phyloP scores from a whole-genome alignment of 2,797 vertebrate species.

The Iguana delicatissima region DNA sequence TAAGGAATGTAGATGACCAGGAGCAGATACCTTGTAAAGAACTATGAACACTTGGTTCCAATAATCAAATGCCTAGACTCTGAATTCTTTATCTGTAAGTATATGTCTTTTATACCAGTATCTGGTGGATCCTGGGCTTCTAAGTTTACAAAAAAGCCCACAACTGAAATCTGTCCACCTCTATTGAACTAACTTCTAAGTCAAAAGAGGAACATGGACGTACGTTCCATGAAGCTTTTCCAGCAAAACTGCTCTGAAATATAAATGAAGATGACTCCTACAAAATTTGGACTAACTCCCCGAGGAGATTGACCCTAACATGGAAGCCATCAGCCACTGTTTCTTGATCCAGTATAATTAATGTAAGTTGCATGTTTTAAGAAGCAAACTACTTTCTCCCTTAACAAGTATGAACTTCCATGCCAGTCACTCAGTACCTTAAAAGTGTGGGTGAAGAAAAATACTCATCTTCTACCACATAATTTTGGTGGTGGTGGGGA shows the following conservation, averaged over 20 bases:
- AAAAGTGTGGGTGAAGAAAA: slow-evolving; percentile 10
- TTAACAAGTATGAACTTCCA: not conserved
- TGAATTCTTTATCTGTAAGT: not conserved
- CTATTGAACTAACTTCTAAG: not conserved
- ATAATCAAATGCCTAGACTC: not conserved
- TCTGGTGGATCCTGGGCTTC: not conserved
- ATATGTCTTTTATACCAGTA: not conserved
- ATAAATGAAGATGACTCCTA: not conserved
- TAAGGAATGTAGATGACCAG: not conserved
- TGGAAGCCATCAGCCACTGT: too few relatives aligned
- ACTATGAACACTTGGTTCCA: not conserved
- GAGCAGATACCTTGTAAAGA: not conserved
- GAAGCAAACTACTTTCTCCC: not conserved
- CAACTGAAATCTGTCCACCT: not conserved
- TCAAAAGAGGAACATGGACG: not conserved
- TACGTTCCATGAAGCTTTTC: not conserved
- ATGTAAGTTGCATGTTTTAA: not conserved
- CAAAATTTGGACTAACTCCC: not conserved
- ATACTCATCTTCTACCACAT: not conserved
- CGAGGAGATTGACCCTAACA: too few relatives aligned
- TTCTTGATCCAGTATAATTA: not conserved
- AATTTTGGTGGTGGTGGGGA: not conserved
- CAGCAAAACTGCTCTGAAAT: not conserved
- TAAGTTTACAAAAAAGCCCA: not conserved
- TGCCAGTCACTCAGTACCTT: not conserved